phyloP scores from a whole-genome alignment of 2,888 invertebrate species.

The Spodoptera picta region DNA sequence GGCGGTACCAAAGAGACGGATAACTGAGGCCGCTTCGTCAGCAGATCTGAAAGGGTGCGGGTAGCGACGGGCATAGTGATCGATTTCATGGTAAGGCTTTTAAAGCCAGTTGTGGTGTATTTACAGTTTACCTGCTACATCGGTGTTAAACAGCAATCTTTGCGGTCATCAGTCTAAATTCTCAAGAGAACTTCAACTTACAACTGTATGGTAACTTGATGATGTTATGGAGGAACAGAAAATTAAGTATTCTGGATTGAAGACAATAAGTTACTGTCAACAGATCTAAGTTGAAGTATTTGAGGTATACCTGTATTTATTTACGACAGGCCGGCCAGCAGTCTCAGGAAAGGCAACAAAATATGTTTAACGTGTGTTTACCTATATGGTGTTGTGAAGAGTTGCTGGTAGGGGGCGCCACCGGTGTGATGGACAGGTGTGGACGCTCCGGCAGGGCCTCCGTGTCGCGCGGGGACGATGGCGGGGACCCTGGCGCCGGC shows the following conservation, averaged over 20 bases:
- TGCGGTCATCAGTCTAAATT: not conserved
- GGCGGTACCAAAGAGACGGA: conserved; percentile 41
- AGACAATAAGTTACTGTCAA: too few relatives aligned
- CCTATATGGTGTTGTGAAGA: conserved; percentile 35
- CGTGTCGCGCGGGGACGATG: conserved; percentile 49
- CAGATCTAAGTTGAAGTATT: not conserved
- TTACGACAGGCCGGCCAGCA: not conserved
- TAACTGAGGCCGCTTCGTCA: conserved; percentile 46
- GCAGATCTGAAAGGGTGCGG: conserved; percentile 43
- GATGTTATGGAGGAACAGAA: too few relatives aligned
- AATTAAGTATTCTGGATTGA: too few relatives aligned
- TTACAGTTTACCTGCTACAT: not conserved
- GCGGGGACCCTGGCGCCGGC: conserved; percentile 68
- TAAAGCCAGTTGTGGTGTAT: conserved; percentile 20
- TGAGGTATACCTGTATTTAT: conserved; percentile 16
- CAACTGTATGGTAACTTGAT: too few relatives aligned
- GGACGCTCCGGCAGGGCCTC: conserved; percentile 62
- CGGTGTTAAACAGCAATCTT: not conserved
- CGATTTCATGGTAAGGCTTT: not conserved
- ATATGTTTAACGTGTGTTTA: not conserved
- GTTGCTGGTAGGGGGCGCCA: conserved; percentile 44
- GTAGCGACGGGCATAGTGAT: conserved; percentile 16
- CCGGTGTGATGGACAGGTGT: conserved; percentile 71
- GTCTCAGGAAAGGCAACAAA: not conserved
- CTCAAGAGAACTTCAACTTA: too few relatives aligned